Percentiles rank a stretch among this genome's conserved stretches.
Conservation (phyloP, 2,888 invertebrate species). For the Idaea straminata region DNA sequence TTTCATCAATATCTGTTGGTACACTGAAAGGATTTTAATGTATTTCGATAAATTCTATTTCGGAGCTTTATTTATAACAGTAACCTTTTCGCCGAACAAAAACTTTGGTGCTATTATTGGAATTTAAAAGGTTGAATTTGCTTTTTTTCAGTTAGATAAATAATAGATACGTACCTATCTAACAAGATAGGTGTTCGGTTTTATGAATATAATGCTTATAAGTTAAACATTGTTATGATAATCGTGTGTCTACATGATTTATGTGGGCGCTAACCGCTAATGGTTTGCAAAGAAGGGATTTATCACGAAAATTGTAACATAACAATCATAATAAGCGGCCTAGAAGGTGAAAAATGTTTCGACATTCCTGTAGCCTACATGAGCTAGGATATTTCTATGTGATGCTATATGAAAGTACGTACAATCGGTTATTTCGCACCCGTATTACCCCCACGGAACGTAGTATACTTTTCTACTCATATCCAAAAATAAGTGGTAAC, state of each 20-base stretch:
- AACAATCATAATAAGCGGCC: not conserved
- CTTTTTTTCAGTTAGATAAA: not conserved
- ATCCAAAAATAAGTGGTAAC: too few relatives aligned
- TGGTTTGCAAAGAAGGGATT: not conserved
- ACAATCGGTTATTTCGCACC: not conserved
- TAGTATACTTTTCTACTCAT: too few relatives aligned
- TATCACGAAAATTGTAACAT: not conserved
- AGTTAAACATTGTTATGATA: not conserved
- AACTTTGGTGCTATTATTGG: not conserved
- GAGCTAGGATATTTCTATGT: not conserved
- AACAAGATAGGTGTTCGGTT: not conserved
- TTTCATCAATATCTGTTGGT: not conserved
- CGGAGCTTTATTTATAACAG: not conserved
- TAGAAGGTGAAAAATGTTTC: not conserved
- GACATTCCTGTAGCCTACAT: not conserved
- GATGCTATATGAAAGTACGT: not conserved
- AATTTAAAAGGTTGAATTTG: not conserved
- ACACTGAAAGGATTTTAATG: not conserved
- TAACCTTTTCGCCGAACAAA: not conserved
- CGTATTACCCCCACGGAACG: too few relatives aligned
- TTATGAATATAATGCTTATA: not conserved
- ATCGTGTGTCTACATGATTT: conserved; percentile 1
- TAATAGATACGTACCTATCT: not conserved
- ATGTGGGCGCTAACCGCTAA: not conserved
- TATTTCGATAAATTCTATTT: not conserved